Percentiles rank a stretch among this genome's conserved stretches.
Conservation (phyloP, 2,113 vertebrate species). For the Elephantulus edwardii region DNA sequence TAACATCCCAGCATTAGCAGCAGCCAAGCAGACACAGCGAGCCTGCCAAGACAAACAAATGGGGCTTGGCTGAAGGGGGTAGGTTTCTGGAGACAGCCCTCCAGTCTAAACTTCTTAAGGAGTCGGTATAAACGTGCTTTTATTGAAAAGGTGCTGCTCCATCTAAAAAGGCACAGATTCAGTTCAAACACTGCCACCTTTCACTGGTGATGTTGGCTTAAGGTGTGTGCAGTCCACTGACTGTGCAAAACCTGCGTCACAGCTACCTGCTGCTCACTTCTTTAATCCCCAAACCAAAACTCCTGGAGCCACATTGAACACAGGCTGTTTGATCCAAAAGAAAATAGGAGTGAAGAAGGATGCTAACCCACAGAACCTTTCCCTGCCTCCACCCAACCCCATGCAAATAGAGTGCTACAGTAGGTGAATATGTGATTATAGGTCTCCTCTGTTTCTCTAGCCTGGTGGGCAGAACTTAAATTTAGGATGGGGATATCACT, state of each 20-base stretch:
- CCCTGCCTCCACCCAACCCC: constrained; percentile 52
- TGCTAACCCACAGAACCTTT: constrained; percentile 49
- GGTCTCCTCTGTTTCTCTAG: constrained; percentile 29
- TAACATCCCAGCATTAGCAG: constrained; percentile 88
- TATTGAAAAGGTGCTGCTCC: constrained; percentile 86
- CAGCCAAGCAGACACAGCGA: constrained; percentile 90
- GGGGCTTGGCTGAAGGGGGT: constrained; percentile 87
- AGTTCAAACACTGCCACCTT: constrained; percentile 93
- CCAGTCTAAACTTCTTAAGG: constrained; percentile 94
- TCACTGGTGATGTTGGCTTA: constrained; percentile 92
- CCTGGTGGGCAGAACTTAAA: constrained; percentile 17
- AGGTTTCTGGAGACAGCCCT: constrained; percentile 91
- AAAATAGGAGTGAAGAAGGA: constrained; percentile 71
- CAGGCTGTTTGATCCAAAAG: constrained; percentile 81
- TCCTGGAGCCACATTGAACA: constrained; percentile 74
- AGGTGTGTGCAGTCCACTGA: constrained; percentile 91
- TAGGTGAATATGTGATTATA: not conserved
- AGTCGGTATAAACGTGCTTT: constrained; percentile 89
- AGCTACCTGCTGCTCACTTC: constrained; percentile 87
- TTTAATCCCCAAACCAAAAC: constrained; percentile 62
- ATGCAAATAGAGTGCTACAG: constrained; percentile 39
- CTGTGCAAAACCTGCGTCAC: constrained; percentile 94
- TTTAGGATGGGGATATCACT: not conserved
- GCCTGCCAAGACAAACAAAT: constrained; percentile 95
- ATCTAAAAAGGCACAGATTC: constrained; percentile 85